These are phyloP conservation scores for Galeopsomyia nigrocyanea DNA, from an alignment of 2,888 invertebrate species.

Conservation along the genomic window DNA sequence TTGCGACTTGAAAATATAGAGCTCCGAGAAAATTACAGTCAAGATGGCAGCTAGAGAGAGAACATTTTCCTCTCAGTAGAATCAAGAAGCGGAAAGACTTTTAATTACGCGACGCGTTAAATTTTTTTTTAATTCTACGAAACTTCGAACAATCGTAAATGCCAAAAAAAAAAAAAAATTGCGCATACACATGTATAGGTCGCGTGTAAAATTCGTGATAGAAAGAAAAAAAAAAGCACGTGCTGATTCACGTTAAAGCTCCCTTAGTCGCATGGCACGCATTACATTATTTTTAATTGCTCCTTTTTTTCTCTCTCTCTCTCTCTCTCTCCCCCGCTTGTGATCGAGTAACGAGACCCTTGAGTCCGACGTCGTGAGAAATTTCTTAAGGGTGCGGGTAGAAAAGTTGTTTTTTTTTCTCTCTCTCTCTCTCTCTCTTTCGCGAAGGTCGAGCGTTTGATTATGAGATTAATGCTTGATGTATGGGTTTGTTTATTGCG, in stretches of 20 bases:
- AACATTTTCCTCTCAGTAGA: no score
- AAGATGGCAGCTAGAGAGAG: no score
- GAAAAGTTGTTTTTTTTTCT: constrained; percentile 7
- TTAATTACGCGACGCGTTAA: no score
- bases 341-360: constrained; percentile 39
- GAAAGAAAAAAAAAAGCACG: not conserved
- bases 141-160: no score
- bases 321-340: not conserved
- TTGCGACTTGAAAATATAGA: no score
- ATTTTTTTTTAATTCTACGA: no score
- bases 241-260: not conserved
- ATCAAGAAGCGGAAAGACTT: no score
- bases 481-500: no score
- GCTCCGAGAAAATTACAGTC: no score
- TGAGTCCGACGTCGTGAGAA: constrained; percentile 25
- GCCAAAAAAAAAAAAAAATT: not conserved
- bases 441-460: not conserved
- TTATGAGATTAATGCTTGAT: no score
- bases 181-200: not conserved
- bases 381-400: no score
- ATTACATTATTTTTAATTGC: constrained; percentile 49
- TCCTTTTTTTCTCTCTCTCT: constrained; percentile 34
- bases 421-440: not conserved
- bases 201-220: not conserved
- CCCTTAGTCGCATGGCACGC: constrained; percentile 7